phyloP scores from a whole-genome alignment of 2,888 invertebrate species.

The Frankliniella fusca region DNA sequence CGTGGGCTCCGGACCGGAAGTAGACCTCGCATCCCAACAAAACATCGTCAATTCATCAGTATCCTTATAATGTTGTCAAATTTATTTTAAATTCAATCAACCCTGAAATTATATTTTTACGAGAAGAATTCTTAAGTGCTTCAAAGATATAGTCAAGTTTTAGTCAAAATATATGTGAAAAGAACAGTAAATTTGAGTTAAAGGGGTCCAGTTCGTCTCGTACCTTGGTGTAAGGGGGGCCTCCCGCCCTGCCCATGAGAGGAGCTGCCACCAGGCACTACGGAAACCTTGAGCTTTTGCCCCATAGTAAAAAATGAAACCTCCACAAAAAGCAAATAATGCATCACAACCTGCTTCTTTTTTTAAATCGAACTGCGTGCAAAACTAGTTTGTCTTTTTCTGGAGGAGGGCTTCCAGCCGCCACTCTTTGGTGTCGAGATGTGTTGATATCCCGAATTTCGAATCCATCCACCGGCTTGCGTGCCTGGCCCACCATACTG shows the following conservation, averaged over 20 bases:
- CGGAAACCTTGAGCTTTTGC: too few relatives aligned
- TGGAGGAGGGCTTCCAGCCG: not conserved
- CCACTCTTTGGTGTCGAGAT: not conserved
- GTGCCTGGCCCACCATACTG: constrained; percentile 18
- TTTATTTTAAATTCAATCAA: not conserved
- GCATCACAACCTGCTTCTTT: not conserved
- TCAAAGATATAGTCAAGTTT: not conserved
- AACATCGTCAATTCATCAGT: not conserved
- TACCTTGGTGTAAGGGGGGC: too few relatives aligned
- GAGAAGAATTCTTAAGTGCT: not conserved
- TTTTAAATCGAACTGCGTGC: not conserved
- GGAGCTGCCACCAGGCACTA: too few relatives aligned
- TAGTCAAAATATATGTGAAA: too few relatives aligned
- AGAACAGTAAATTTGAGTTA: too few relatives aligned
- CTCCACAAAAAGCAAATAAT: too few relatives aligned
- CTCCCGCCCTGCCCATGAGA: too few relatives aligned
- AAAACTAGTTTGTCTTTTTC: not conserved
- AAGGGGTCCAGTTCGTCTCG: too few relatives aligned
- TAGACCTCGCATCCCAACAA: constrained; percentile 17
- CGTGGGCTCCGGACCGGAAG: not conserved
- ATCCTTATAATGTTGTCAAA: not conserved
- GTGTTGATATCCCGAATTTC: not conserved
- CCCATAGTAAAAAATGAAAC: too few relatives aligned
- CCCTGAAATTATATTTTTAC: constrained; percentile 2
- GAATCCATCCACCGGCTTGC: constrained; percentile 3